A percentile compares a stretch with the other conserved stretches of the same genome.
Conservation (phyloP, 2,888 invertebrate genomes). For the Temnothorax unifasciatus region DNA sequence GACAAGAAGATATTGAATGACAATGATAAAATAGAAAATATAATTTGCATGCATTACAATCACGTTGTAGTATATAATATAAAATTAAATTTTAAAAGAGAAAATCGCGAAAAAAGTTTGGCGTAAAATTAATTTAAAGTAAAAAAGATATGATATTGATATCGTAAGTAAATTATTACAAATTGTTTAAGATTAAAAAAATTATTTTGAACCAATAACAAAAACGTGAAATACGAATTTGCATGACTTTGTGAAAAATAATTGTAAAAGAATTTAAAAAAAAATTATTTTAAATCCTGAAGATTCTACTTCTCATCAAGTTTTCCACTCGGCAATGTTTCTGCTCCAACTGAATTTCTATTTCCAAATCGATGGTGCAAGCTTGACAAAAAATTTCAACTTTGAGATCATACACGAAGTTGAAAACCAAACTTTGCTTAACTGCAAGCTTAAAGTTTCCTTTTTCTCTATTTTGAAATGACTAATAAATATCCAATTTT, state of each 20-base stretch:
- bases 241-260: not conserved
- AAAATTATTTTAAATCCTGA: not conserved
- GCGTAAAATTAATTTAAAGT: constrained; percentile 4
- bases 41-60: not conserved
- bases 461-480: not conserved
- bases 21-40: constrained; percentile 4
- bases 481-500: not conserved
- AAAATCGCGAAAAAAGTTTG: not conserved
- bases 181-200: not conserved
- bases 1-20: not conserved
- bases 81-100: not conserved
- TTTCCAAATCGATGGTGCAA: not conserved
- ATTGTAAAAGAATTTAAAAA: not conserved
- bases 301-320: not conserved
- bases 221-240: not conserved
- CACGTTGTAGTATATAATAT: not conserved
- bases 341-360: not conserved
- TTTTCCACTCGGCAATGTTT: not conserved
- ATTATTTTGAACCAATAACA: not conserved
- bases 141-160: constrained; percentile 1
- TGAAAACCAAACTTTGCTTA: not conserved
- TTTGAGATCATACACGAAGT: not conserved
- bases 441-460: not conserved
- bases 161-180: not conserved
- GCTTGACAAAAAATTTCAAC: not conserved